These are phyloP conservation scores for Hippotragus niger DNA, from an alignment of 2,113 vertebrate species.

Conservation along the genomic window DNA sequence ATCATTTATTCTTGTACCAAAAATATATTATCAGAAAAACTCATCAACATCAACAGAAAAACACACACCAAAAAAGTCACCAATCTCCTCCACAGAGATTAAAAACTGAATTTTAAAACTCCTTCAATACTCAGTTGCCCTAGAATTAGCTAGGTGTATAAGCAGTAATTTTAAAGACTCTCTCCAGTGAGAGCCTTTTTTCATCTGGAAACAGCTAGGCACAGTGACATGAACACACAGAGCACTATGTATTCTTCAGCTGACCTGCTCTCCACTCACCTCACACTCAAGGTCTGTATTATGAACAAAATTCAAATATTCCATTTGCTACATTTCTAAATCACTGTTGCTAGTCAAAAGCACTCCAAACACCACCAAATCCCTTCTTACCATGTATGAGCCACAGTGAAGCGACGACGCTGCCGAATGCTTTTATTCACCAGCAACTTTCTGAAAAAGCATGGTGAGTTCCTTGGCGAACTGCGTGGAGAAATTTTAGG, in stretches of 20 bases:
- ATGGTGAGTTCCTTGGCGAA: slow-evolving; percentile 90
- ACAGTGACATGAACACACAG: neutral
- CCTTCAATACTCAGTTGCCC: neutral
- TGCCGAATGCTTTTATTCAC: slow-evolving; percentile 98
- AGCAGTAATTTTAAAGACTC: neutral
- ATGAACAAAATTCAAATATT: neutral
- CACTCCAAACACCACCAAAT: neutral
- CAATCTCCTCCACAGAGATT: neutral
- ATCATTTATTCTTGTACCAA: neutral
- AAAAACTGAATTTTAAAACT: slow-evolving; percentile 12
- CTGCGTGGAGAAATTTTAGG: slow-evolving; percentile 98
- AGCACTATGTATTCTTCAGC: neutral
- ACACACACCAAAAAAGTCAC: neutral
- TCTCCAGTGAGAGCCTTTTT: slow-evolving; percentile 3
- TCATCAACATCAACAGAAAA: neutral
- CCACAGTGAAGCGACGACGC: slow-evolving; percentile 96
- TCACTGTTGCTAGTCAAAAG: neutral
- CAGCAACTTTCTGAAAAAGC: slow-evolving; percentile 98
- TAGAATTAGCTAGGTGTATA: neutral
- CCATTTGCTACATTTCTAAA: neutral
- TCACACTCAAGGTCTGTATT: neutral
- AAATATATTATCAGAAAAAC: neutral
- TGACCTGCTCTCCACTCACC: neutral
- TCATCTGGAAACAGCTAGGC: slow-evolving; percentile 14
- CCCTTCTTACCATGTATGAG: slow-evolving; percentile 95